Evolutionary conservation across 2,113 vertebrate species (phyloP).

Genomic region (Phyllostomus hastatus): DNA sequence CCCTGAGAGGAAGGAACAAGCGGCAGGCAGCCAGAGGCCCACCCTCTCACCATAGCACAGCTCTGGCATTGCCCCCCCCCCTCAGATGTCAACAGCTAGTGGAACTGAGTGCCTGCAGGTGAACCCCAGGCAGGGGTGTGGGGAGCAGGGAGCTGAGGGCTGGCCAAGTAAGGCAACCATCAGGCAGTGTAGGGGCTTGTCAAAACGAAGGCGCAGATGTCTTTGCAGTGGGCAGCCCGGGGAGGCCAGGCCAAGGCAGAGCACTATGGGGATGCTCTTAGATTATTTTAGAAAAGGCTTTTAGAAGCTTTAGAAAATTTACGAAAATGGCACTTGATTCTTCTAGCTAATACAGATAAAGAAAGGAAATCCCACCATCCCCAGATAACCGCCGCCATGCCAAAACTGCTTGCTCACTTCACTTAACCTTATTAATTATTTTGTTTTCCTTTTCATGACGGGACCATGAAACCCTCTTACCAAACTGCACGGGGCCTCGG

Average conservation of each 20-base stretch:
- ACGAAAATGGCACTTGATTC: background rate
- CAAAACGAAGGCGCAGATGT: background rate
- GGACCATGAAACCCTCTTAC: background rate
- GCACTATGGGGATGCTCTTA: background rate
- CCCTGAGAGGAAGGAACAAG: background rate
- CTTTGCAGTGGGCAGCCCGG: background rate
- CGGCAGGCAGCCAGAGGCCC: rapidly evolving
- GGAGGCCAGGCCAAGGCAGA: too few species aligned
- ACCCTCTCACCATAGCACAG: background rate
- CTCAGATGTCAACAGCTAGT: background rate
- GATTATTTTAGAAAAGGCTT: background rate
- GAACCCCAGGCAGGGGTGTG: background rate
- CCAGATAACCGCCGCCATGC: background rate
- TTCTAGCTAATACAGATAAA: background rate
- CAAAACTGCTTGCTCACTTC: background rate
- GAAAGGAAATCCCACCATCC: background rate
- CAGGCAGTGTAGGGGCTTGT: rapidly evolving
- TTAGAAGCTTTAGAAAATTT: background rate
- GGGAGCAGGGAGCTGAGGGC: rapidly evolving
- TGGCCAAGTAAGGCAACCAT: background rate
- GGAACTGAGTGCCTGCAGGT: rapidly evolving
- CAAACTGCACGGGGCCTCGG: background rate
- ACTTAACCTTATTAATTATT: background rate
- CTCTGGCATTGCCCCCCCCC: background rate
- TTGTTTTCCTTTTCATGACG: background rate